Evolutionary conservation across 2,888 invertebrate species (phyloP).

Genomic region (Agrochola lychnidis): DNA sequence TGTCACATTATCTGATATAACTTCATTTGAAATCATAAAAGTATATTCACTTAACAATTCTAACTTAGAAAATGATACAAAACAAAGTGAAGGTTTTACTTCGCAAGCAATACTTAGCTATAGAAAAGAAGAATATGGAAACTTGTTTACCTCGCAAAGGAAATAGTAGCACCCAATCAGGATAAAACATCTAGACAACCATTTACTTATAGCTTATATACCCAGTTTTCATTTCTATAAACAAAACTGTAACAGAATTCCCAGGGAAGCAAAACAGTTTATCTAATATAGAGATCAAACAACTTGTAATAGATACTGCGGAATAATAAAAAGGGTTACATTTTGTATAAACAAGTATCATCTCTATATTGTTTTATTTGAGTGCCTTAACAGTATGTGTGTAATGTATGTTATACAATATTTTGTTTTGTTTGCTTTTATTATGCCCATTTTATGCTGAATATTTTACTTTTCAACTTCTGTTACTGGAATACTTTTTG

Average conservation of each 20-base stretch:
- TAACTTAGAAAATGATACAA: conserved; percentile 11
- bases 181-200: conserved; percentile 28
- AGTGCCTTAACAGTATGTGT: conserved; percentile 8
- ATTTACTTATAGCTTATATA: conserved; percentile 26
- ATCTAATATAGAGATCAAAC: conserved; percentile 51
- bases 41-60: neutral
- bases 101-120: neutral
- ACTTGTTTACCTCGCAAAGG: conserved; percentile 36
- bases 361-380: conserved; percentile 31
- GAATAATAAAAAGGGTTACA: conserved; percentile 45
- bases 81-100: conserved; percentile 27
- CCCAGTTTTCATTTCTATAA: conserved; percentile 38
- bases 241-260: conserved; percentile 19
- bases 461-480: neutral
- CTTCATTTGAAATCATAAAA: neutral
- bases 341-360: conserved; percentile 42
- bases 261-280: conserved; percentile 34
- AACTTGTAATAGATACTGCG: conserved; percentile 42
- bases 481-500: neutral
- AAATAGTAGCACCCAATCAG: conserved; percentile 31
- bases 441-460: neutral
- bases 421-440: conserved; percentile 1
- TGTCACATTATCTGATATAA: neutral
- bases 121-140: conserved; percentile 25
- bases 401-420: neutral